These are phyloP conservation scores for Arctopsyche grandis DNA, from an alignment of 1,140 invertebrate genomes.

Conservation along the genomic window DNA sequence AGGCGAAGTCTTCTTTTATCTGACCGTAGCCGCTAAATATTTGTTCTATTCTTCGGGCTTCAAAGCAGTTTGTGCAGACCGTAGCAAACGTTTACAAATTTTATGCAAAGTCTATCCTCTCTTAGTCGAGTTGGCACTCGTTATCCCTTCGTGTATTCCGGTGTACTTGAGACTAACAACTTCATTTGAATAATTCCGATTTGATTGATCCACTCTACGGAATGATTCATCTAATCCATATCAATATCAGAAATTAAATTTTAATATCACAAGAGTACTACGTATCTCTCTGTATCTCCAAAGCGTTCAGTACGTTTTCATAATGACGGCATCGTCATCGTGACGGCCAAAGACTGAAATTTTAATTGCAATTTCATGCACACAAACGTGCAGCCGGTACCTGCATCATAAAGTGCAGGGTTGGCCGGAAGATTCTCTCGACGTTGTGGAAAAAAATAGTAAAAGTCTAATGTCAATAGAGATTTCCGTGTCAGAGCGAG, in stretches of 20 bases:
- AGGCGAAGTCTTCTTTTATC: not conserved
- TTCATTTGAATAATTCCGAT: not conserved
- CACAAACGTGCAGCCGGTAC: not conserved
- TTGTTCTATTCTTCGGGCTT: not conserved
- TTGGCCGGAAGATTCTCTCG: not conserved
- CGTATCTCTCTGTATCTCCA: not conserved
- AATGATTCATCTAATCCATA: too few species aligned
- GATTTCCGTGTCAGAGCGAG: not conserved
- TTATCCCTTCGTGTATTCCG: not conserved
- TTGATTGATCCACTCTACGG: not conserved
- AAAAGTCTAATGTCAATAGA: not conserved
- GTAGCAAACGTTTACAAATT: not conserved
- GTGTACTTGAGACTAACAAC: not conserved
- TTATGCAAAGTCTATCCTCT: slow-evolving; percentile 1
- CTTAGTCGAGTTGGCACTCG: not conserved
- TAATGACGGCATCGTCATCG: slow-evolving; percentile 33
- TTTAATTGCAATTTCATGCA: slow-evolving; percentile 46
- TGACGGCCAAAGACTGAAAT: slow-evolving; percentile 26
- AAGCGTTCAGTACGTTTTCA: slow-evolving; percentile 35
- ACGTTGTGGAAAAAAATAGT: not conserved
- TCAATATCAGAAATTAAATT: too few species aligned
- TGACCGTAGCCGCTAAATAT: not conserved
- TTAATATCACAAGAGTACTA: not conserved
- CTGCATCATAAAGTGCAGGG: slow-evolving; percentile 15
- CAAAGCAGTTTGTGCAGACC: not conserved